A percentile compares a stretch with the other conserved stretches of the same genome.
Evolutionary conservation across 2,888 invertebrate genomes (phyloP).

Genomic region (Entomobrya proxima): DNA sequence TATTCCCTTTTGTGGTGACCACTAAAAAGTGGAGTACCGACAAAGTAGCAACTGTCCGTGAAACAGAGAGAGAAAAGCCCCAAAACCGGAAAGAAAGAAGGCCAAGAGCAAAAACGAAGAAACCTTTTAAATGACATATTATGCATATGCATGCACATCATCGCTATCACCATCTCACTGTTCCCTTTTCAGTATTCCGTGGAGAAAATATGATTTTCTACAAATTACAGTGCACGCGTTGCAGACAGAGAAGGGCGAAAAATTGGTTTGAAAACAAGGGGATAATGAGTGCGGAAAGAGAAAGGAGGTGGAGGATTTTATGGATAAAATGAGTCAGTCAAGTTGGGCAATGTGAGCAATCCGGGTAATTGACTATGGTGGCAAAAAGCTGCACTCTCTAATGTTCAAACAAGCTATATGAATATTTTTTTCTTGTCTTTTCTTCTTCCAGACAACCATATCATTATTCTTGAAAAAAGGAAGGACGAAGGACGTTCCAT

Average conservation of each 20-base stretch:
- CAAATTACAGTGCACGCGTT: background rate
- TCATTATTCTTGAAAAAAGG: background rate
- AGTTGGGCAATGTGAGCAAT: conserved; percentile 26
- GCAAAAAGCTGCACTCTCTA: background rate
- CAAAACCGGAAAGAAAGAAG: background rate
- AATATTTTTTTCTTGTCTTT: no score
- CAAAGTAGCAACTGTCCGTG: background rate
- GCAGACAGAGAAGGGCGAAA: background rate
- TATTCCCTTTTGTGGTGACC: no score
- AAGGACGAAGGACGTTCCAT: conserved; percentile 8
- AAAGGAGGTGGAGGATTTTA: background rate
- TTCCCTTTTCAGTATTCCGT: background rate
- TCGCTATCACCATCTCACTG: background rate
- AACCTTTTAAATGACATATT: conserved; percentile 41
- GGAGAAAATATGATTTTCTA: conserved; percentile 38
- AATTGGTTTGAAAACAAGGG: background rate
- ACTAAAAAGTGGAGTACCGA: no score
- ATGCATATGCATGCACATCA: conserved; percentile 4
- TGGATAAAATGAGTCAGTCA: background rate
- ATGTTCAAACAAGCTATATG: background rate
- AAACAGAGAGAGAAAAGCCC: background rate
- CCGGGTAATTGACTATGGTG: conserved; percentile 51
- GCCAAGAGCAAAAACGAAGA: conserved; percentile 26
- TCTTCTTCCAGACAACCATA: no score
- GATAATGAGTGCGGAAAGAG: conserved; percentile 23